Evolutionary conservation across 2,113 vertebrate genomes (phyloP), one percentile per base, ranked within the genome.

Genomic region (Hystrix brachyura): DNA sequence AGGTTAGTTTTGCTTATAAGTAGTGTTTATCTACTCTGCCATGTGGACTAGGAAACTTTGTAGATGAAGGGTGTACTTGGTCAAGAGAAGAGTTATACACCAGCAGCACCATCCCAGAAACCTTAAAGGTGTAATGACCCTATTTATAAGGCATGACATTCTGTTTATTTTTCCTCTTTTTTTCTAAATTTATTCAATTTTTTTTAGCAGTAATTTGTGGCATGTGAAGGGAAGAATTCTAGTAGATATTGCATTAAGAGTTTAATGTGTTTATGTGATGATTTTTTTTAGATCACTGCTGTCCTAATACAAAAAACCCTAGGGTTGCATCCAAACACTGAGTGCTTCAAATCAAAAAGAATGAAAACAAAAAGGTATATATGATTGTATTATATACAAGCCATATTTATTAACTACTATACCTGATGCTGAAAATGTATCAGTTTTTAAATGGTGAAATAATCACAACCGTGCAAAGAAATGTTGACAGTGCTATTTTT

Each of bases 111-210:
- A 79, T 64, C 0, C 14, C 60, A 93, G 65, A 5, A 67, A 82
- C 17, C 7, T 48, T 88, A 76, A 94, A 67, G 17, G 11, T 79
- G 34, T n/a, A 79, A 5, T 14, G 72, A 82, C 7, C 21, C 15
- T 80, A 48, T 25, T 94, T 83, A 53, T 76, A 51, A 92, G 15
- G 10, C 69, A 53, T 38, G 32, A 79, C 27, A 69, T 57, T 17
- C 25, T 5, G 15, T 55, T 23, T 87, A 7, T 60, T 86, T 81
- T 91, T 72, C 4, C 46, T 85, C 23, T 90, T 29, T 92, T 43
- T 29, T 91, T 67, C 34, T 87, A 94, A 74, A 84, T 65, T 29
- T 80, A 87, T 46, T 74, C 11, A 55, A 9, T 25, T 91, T 96
- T 91, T 38, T 38, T 38, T 38, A 46, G 0, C 85, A 93, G 83